phyloP scores from a whole-genome alignment of 2,888 invertebrate genomes.

The Ectemnius continuus region DNA sequence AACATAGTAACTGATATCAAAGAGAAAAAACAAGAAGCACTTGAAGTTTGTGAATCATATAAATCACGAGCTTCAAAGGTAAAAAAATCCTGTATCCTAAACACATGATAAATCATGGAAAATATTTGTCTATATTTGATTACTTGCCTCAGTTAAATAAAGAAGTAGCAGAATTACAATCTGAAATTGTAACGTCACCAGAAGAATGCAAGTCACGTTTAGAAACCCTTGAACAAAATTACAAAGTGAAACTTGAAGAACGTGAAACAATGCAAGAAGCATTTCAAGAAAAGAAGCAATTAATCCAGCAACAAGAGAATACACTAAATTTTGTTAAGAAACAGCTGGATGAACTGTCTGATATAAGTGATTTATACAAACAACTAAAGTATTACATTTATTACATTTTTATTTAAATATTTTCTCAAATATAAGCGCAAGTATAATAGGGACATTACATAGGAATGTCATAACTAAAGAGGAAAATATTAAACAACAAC shows the following conservation, averaged over 20 bases:
- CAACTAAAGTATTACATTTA: constrained; percentile 48
- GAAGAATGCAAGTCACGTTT: constrained; percentile 52
- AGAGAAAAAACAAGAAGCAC: constrained; percentile 37
- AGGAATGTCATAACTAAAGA: constrained; percentile 43
- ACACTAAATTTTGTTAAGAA: constrained; percentile 46
- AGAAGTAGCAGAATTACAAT: constrained; percentile 51
- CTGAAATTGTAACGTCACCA: constrained; percentile 63
- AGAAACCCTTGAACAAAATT: constrained; percentile 52
- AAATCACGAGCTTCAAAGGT: constrained; percentile 53
- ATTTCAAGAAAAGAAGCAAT: constrained; percentile 57
- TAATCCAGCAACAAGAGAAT: constrained; percentile 52
- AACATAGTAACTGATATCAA: constrained; percentile 30
- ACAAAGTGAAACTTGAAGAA: constrained; percentile 47
- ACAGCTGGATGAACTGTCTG: constrained; percentile 44
- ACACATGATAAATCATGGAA: neutral
- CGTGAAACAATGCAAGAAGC: constrained; percentile 50
- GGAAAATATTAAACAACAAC: constrained; percentile 37
- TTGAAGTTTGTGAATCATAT: constrained; percentile 35
- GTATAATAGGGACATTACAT: constrained; percentile 16
- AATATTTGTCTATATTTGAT: no score
- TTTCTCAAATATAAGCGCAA: neutral
- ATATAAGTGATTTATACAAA: constrained; percentile 43
- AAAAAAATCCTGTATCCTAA: neutral
- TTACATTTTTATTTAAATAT: neutral
- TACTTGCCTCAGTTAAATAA: constrained; percentile 25